Evolutionary conservation across 1,140 invertebrate genomes (phyloP), one percentile per base, ranked within the genome.

Genomic region (Thrips palmi): DNA sequence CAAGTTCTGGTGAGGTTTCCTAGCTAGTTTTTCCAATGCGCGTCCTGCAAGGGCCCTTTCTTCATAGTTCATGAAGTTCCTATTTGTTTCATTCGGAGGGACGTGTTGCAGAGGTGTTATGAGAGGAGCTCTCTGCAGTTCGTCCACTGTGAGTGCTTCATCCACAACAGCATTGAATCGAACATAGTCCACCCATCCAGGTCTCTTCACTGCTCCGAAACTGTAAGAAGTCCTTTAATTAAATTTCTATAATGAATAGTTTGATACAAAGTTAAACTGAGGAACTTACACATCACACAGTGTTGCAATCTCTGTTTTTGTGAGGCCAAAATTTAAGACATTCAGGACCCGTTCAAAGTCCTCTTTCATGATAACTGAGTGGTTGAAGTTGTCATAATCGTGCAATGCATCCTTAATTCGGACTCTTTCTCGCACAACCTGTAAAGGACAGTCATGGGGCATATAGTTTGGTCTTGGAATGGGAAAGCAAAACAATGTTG

Each of bases 41-140:
- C 58, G 53, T 2, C 66, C 64, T 10, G 72, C 58, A 8, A 59
- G 54, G 21, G 56, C 56, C 12, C 74, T 54, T 53, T 79, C 72
- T 28, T 76, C 70, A 46, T 70, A 77, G 57, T 73, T 73, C 5
- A 79, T 61, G 59, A 74, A 77, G 44, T 70, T 71, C 23, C 62
- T 58, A 44, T 63, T 57, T 45, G 70, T 67, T 41, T 60, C 49
- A 15, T 65, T 64, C 17, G 74, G 70, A 2, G 12, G 23, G 30
- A 74, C 50, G 48, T 77, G 71, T 34, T 70, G 64, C 1, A 74
- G 45, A 0, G 74, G 74, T 28, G 64, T 55, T 18, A 74, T 53
- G 15, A 74, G 60, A 33, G 74, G 70, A 24, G 65, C 63, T 33
- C 68, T 64, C 54, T 79, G 74, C 39, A 78, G 52, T 33, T 58